phyloP scores from a whole-genome alignment of 2,113 vertebrate species.

The Urocitellus parryii region DNA sequence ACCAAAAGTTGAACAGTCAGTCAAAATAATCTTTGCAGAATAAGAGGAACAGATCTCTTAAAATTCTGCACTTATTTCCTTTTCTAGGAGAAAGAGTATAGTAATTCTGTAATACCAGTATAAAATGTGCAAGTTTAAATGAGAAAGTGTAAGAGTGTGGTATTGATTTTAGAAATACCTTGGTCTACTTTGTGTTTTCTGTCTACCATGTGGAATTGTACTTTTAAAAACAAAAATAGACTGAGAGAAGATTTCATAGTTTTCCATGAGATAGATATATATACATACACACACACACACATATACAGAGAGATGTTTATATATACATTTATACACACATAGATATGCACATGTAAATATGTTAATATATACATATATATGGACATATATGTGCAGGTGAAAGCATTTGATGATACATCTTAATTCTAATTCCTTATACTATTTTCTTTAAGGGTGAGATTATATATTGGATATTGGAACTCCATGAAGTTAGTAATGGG shows the following conservation, averaged over 20 bases:
- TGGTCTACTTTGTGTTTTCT: not conserved
- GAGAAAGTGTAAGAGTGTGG: slow-evolving; percentile 34
- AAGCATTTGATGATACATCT: not conserved
- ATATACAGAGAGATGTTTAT: not conserved
- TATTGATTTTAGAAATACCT: not conserved
- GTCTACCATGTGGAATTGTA: not conserved
- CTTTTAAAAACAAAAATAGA: not conserved
- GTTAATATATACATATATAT: too few relatives aligned
- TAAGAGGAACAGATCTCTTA: not conserved
- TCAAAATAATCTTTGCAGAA: slow-evolving; percentile 61
- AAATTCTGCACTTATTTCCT: slow-evolving; percentile 63
- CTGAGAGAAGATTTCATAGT: not conserved
- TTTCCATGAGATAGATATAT: not conserved
- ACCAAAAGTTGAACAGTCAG: slow-evolving; percentile 57
- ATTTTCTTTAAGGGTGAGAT: not conserved
- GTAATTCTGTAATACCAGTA: slow-evolving; percentile 16
- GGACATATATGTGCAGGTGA: not conserved
- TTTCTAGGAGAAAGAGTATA: not conserved
- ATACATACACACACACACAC: too few relatives aligned
- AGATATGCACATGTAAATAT: not conserved
- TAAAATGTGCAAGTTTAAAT: slow-evolving; percentile 18
- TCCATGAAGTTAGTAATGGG: not conserved
- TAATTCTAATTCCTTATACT: not conserved
- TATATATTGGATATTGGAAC: not conserved
- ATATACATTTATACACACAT: not conserved